These are phyloP conservation scores for Argopecten irradians DNA, from an alignment of 1,140 invertebrate species.

Conservation along the genomic window DNA sequence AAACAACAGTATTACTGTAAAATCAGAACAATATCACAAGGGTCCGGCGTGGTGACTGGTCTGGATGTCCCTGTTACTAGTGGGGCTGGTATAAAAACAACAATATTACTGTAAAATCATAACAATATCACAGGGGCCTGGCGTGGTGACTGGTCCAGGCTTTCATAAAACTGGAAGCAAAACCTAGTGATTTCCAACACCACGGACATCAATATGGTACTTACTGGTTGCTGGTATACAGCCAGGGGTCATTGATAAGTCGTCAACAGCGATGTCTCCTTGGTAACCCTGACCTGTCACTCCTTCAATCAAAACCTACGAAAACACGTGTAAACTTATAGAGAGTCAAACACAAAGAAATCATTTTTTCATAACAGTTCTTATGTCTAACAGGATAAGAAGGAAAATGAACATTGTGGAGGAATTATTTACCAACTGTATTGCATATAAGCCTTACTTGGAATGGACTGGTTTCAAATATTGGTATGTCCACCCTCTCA, in stretches of 20 bases:
- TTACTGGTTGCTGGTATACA: conserved; percentile 57
- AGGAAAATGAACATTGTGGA: not conserved
- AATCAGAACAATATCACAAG: conserved; percentile 52
- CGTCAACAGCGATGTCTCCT: conserved; percentile 75
- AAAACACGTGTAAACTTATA: too few species aligned
- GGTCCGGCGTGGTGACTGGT: conserved; percentile 59
- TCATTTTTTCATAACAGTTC: not conserved
- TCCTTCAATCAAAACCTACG: conserved; percentile 86
- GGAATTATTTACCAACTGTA: not conserved
- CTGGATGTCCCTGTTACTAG: conserved; percentile 56
- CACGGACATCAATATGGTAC: not conserved
- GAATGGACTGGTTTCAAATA: conserved; percentile 64
- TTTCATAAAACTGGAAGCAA: conserved; percentile 52
- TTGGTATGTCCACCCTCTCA: conserved; percentile 63
- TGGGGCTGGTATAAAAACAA: conserved; percentile 40
- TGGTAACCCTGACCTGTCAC: conserved; percentile 77
- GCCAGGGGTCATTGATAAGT: conserved; percentile 66
- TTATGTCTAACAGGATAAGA: not conserved
- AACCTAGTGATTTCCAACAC: not conserved
- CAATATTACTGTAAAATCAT: not conserved
- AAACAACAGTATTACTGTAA: not conserved
- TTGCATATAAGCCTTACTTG: conserved; percentile 55
- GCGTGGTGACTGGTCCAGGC: conserved; percentile 56
- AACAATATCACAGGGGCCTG: conserved; percentile 59
- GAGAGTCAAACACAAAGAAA: not conserved